Evolutionary conservation across 2,113 vertebrate genomes (phyloP), one percentile per base, ranked within the genome.

Genomic region (Bostrychus sinensis): DNA sequence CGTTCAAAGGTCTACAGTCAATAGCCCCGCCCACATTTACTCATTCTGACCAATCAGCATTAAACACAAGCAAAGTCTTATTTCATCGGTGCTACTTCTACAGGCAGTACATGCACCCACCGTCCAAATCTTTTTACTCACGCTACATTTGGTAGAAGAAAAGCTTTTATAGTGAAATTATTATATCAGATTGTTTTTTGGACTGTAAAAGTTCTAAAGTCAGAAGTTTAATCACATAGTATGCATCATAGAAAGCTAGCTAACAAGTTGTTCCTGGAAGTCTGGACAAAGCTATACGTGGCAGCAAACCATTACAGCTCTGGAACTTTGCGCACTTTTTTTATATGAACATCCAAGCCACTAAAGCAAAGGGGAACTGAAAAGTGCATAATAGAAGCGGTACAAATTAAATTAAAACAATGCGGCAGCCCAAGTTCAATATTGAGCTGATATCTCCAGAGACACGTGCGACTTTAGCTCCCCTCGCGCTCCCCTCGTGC

Each of bases 381-480:
- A 51, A 50, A 51, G 48, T 28, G 48, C 48, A 30, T 28, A 51
- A 30, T 28, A 30, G 48, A 51, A 51, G 25, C 48, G 13, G 23
- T 30, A 28, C 48, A 28, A 51, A 51, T 51, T 51, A 25, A 51
- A 51, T 38, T 73, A 45, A 59, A 63, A 75, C 75, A 59, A 59
- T 22, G 38, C 70, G 50, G 72, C 73, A 73, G 48, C 48, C 78
- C 62, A 56, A 38, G 71, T 62, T 82, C 66, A 75, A 68, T 72
- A 71, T 45, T 53, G 56, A 77, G 65, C 51, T 68, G 36, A 70
- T 60, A 42, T 68, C 84, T 74, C 75, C 51, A n/a, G 66, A 65
- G 86, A 68, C 45, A 7, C 72, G 57, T 57, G 41, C 55, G 79
- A 79, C 79, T 16, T 64, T 71, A 59, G 74, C 76, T 61, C 69